A percentile compares a stretch with the other conserved stretches of the same genome.
Conservation (phyloP, 2,888 invertebrate genomes). For the Oeneis ivallda region DNA sequence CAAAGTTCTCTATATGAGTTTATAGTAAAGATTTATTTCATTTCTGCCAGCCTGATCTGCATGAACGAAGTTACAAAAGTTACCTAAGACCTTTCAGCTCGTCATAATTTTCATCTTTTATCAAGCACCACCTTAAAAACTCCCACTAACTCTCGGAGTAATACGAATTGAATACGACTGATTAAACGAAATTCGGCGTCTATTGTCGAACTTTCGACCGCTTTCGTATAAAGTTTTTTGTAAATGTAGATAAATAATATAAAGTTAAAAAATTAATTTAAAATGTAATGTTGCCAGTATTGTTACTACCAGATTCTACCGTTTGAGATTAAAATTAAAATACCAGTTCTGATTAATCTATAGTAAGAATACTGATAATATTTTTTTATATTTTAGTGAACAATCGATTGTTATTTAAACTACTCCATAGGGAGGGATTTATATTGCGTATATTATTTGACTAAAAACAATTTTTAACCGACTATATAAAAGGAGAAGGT, state of each 20-base stretch:
- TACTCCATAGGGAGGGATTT: not conserved
- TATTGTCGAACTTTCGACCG: conserved; percentile 28
- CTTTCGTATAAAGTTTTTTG: conserved; percentile 24
- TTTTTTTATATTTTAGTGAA: conserved; percentile 22
- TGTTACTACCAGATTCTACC: conserved; percentile 30
- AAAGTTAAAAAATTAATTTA: conserved; percentile 7
- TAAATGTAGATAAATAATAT: conserved; percentile 18
- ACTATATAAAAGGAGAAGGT: not conserved
- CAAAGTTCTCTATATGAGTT: no score
- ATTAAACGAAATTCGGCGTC: conserved; percentile 47
- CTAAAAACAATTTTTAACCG: not conserved
- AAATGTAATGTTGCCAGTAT: conserved; percentile 29
- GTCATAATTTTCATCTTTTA: not conserved
- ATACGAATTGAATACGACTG: conserved; percentile 52
- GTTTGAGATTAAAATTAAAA: conserved; percentile 33
- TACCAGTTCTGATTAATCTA: conserved; percentile 17
- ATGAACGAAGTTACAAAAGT: no score
- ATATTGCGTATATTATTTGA: conserved; percentile 5
- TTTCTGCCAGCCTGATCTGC: no score
- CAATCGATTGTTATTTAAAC: conserved; percentile 7
- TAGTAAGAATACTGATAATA: conserved; percentile 25
- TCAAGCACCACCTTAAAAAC: not conserved
- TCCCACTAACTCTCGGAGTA: conserved; percentile 31
- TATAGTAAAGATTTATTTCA: no score
- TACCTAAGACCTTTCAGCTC: not conserved